phyloP scores from a whole-genome alignment of 2,113 vertebrate genomes.

The Antigone vipio region DNA sequence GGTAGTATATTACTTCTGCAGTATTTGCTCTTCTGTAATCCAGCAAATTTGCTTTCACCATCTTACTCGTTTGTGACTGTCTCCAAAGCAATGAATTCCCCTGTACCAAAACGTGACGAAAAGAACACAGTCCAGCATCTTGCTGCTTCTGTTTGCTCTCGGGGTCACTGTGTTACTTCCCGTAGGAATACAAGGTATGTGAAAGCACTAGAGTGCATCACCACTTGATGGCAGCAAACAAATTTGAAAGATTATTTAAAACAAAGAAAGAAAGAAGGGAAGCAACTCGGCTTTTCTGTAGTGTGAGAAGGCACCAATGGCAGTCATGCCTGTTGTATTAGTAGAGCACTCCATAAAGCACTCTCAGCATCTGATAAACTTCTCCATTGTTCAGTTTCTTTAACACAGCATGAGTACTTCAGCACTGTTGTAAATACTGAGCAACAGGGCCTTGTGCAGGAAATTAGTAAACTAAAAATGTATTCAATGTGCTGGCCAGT shows the following conservation, averaged over 20 bases:
- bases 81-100: neutral
- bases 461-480: neutral
- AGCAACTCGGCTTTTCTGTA: neutral
- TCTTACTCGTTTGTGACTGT: neutral
- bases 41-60: neutral
- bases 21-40: neutral
- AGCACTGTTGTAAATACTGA: neutral
- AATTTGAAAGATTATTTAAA: neutral
- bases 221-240: slow-evolving; percentile 37
- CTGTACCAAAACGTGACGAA: neutral
- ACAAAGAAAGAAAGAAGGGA: neutral
- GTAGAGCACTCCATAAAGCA: neutral
- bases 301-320: neutral
- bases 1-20: neutral
- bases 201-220: neutral
- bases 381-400: neutral
- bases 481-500: neutral
- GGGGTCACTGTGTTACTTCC: neutral
- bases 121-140: neutral
- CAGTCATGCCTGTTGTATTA: neutral
- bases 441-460: neutral
- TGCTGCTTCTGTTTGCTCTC: neutral
- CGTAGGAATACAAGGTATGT: neutral
- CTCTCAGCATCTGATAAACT: neutral
- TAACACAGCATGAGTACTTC: neutral